Base-by-base conservation (phyloP, 2,888 invertebrate species). In the Cephus pygmeus region DNA sequence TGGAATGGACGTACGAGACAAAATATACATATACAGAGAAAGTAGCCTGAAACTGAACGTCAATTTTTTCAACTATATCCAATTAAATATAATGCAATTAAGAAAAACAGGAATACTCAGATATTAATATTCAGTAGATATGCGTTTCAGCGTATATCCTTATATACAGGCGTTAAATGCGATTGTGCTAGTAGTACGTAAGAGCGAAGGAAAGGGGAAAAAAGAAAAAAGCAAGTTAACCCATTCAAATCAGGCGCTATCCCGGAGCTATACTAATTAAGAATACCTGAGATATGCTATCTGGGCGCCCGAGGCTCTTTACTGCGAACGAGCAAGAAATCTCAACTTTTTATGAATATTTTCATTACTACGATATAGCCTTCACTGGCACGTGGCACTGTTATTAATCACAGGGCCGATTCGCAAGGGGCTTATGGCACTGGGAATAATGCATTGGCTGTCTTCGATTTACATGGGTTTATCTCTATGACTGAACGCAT, bases 281-380 rank as follows among this genome's bases (percentile, higher is more conserved):
- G 23, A 73, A 34, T 73, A 73, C 34, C 73, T 30, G 69, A 33
- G 69, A 69, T 69, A 69, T 69, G 69, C 69, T 69, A 69, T 69
- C 33, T 69, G 3, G 40, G 6, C 40, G 40, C 40, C 40, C 40
- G 40, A 40, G 40, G 40, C 15, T 40, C 40, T 15, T 40, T 15
- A 30, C 33, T 30, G 31, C 69, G 73, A 30, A 34, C 34, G 73
- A 34, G 23, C 35, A 73, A 34, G 73, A 33, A 15, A 33, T 35
- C 35, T 73, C 34, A 33, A 73, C 35, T 73, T 73, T 73, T 73
- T 34, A 73, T 73, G 34, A 73, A 73, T 73, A 73, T 35, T 73
- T 73, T 73, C 34, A 73, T 73, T 73, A n/a, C 73, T n/a, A 23
- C 73, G 34, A 35, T 73, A 69, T 33, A 69, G 30, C 30, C 33